Evolutionary conservation across 23 tunicate genomes (phyloP), one percentile per base, ranked within the genome.

Genomic region (Ciona savignyi): DNA sequence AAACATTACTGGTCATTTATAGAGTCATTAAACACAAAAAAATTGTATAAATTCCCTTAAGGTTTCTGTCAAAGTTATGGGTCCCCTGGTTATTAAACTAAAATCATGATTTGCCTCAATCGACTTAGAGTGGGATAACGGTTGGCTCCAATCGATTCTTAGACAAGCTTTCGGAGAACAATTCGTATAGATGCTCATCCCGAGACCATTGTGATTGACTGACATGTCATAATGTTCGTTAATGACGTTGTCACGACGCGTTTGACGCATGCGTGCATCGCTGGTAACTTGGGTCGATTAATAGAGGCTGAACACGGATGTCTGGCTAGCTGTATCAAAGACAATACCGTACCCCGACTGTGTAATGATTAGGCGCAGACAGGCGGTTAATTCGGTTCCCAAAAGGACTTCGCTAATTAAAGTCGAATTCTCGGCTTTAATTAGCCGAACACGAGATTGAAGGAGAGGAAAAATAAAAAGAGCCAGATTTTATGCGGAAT

Each of bases 201-300:
- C 15, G 56, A 9, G 56, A 15, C 56, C 56, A 42, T 42, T 42
- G 56, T 42, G 56, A 42, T 42, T 42, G 56, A 42, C 56, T 42
- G 56, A 15, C 56, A 42, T 4, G 28, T 64, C 68, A 64, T 64
- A 23, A 24, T 64, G 27, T 64, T 64, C 68, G 68, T 9, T 64
- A 64, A 64, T 64, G 68, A 64, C 68, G 68, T 25, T 42, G 77
- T 72, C 65, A 49, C 65, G 28, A 19, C 6, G 31, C 2, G 28
- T 72, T 72, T 49, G 29, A 72, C 77, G 77, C 77, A 72, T 72
- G 64, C 65, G 64, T 34, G 75, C 62, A 19, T 25, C 75, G 26
- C 71, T 27, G 29, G 33, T 42, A 42, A 67, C 33, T 6, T 23
- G 51, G 48, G 73, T 35, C 9, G 51, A 34, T 22, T 29, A 30